Evolutionary conservation across 2,113 vertebrate species (phyloP).

Genomic region (Microcebus lehilahytsara): DNA sequence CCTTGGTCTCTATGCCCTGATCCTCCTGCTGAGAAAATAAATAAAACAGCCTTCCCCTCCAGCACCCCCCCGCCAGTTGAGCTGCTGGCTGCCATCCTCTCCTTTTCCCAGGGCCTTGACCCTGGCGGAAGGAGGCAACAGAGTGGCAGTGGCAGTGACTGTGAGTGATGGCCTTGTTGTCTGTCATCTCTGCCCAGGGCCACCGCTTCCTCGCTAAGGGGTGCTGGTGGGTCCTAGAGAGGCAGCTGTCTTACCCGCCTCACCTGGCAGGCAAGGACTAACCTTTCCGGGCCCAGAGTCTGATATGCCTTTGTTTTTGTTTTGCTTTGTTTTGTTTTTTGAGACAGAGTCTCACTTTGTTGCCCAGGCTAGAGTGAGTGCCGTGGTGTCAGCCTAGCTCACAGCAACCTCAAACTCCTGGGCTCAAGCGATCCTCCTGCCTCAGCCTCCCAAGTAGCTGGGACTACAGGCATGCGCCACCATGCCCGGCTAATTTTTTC

Average conservation of each 20-base stretch:
- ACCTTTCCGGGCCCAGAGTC: background rate
- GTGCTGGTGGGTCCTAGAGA: background rate
- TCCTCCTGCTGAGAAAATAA: background rate
- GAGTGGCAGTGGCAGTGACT: background rate
- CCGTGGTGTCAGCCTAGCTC: no score
- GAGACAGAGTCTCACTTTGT: no score
- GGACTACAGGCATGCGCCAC: no score
- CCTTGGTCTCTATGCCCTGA: background rate
- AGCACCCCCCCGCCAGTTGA: background rate
- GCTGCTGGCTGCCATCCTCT: background rate
- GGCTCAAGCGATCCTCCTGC: no score
- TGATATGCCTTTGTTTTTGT: no score
- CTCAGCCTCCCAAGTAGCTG: no score
- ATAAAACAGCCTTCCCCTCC: background rate
- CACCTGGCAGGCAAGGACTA: background rate
- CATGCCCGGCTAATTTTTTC: no score
- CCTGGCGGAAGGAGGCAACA: background rate
- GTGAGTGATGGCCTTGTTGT: background rate
- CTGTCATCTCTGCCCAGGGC: background rate
- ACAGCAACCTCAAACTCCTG: no score
- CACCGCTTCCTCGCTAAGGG: background rate
- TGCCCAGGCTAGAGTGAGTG: no score
- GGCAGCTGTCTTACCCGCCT: background rate
- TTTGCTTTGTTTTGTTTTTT: no score
- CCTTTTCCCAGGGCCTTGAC: background rate